phyloP scores from a whole-genome alignment of 2,888 invertebrate genomes.

The Rotaria magnacalcarata region DNA sequence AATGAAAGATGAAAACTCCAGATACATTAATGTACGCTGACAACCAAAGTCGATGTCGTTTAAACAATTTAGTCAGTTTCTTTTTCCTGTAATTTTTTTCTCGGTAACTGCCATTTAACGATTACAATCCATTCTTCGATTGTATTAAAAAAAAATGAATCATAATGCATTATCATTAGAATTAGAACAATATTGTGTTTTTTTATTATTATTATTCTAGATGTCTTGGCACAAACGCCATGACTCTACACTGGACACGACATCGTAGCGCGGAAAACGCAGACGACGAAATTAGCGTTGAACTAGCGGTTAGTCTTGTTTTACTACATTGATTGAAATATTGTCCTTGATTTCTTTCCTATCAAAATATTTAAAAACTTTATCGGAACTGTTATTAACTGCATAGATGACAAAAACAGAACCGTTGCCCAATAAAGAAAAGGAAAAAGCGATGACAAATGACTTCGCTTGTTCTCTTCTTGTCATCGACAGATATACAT shows the following conservation, averaged over 20 bases:
- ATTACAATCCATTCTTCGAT: not conserved
- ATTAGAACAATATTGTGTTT: not conserved
- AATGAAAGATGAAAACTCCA: not conserved
- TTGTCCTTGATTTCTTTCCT: not conserved
- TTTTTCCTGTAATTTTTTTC: not conserved
- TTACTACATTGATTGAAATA: not conserved
- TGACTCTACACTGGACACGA: slow-evolving; percentile 27
- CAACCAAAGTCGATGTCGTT: not conserved
- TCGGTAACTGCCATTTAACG: not conserved
- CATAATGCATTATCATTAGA: no score
- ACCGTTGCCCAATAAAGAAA: no score
- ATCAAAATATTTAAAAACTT: not conserved
- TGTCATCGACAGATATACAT: not conserved
- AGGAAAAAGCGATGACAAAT: not conserved
- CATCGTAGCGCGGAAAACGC: slow-evolving; percentile 1
- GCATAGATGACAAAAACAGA: not conserved
- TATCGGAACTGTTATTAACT: not conserved
- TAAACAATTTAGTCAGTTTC: slow-evolving; percentile 4
- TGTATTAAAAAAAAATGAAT: not conserved
- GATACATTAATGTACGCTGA: not conserved
- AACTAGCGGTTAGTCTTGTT: not conserved
- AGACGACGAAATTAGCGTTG: slow-evolving; percentile 9
- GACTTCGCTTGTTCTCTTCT: not conserved
- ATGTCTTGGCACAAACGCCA: slow-evolving; percentile 29
- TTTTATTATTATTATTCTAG: not conserved